Evolutionary conservation across 2,113 vertebrate species (phyloP).

Genomic region (Colaptes auratus): DNA sequence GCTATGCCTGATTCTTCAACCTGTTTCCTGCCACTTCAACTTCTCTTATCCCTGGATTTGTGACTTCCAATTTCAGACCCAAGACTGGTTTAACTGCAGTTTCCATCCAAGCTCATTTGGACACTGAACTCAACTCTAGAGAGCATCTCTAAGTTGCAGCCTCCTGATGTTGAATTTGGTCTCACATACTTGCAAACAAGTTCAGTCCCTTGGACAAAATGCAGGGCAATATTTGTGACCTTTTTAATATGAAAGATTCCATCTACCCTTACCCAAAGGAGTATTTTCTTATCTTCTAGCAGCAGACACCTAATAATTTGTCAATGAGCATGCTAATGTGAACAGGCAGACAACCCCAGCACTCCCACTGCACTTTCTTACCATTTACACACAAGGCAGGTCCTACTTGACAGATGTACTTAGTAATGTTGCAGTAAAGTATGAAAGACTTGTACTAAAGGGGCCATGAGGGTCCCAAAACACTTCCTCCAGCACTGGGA

Average conservation of each 20-base stretch:
- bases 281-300: not conserved
- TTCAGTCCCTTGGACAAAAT: not conserved
- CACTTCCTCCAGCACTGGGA: not conserved
- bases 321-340: fast-evolving
- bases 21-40: not conserved
- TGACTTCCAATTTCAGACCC: not conserved
- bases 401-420: not conserved
- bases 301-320: not conserved
- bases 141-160: not conserved
- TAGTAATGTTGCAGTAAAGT: not conserved
- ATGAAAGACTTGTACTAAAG: not conserved
- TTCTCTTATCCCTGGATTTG: not conserved
- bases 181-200: not conserved
- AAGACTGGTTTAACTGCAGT: not conserved
- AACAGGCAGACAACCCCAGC: not conserved
- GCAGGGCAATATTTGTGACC: not conserved
- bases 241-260: not conserved
- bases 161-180: not conserved
- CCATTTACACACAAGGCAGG: not conserved
- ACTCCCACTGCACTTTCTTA: not conserved
- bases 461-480: not conserved
- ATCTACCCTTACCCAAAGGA: not conserved
- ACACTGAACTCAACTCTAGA: not conserved
- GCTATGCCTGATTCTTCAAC: not conserved
- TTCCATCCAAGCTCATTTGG: not conserved